These are phyloP conservation scores for Trypoxylus dichotomus DNA, from an alignment of 1,140 invertebrate genomes.

Conservation along the genomic window DNA sequence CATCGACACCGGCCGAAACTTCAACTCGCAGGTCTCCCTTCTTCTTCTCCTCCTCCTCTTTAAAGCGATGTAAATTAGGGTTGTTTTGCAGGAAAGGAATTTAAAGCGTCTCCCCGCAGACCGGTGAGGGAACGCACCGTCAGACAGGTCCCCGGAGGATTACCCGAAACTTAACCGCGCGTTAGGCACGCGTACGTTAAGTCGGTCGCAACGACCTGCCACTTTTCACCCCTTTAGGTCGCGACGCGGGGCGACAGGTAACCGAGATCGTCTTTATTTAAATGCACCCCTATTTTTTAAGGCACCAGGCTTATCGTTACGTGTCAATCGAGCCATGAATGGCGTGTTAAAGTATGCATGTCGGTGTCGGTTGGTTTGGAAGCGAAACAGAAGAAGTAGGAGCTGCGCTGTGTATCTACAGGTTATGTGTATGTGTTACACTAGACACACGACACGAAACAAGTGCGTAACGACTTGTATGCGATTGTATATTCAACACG, in stretches of 20 bases:
- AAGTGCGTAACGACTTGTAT: not conserved
- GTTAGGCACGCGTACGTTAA: conserved; percentile 29
- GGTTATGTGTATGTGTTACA: not conserved
- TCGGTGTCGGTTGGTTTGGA: not conserved
- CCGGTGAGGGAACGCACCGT: too few relatives aligned
- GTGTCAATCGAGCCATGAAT: conserved; percentile 32
- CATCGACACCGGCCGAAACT: not conserved
- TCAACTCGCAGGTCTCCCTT: too few relatives aligned
- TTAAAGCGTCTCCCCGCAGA: conserved; percentile 43
- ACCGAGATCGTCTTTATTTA: conserved; percentile 35
- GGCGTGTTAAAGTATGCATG: conserved; percentile 35
- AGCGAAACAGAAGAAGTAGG: not conserved
- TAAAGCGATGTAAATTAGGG: conserved; percentile 48
- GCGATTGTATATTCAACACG: not conserved
- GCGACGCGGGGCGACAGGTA: conserved; percentile 37
- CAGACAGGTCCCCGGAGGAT: conserved; percentile 22
- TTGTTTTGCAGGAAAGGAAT: conserved; percentile 41
- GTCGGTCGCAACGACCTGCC: not conserved
- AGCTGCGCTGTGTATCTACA: too few relatives aligned
- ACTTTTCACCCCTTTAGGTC: conserved; percentile 1
- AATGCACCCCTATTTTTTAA: conserved; percentile 41
- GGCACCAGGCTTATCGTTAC: conserved; percentile 34
- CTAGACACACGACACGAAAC: not conserved
- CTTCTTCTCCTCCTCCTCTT: conserved; percentile 31
- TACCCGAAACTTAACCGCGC: conserved; percentile 26